phyloP scores from a whole-genome alignment of 2,888 invertebrate genomes.

The Meliscaeva auricollis region DNA sequence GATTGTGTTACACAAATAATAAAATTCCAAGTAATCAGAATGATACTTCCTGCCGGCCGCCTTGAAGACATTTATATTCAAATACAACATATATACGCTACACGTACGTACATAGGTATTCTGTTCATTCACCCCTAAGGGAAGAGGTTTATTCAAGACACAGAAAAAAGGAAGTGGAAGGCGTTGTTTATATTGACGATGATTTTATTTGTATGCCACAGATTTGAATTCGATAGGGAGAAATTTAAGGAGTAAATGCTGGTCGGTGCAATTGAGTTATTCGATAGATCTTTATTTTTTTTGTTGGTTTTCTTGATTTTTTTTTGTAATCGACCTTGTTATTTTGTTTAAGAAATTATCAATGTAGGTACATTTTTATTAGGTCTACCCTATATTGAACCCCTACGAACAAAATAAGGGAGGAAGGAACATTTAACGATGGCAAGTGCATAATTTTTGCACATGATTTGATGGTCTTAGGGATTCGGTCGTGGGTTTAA shows the following conservation, averaged over 20 bases:
- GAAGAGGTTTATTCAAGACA: slow-evolving; percentile 15
- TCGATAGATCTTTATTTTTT: background rate
- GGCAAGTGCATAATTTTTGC: slow-evolving; percentile 5
- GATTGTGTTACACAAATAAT: slow-evolving; percentile 58
- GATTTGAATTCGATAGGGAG: slow-evolving; percentile 20
- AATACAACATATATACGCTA: too few relatives aligned
- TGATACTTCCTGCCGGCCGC: slow-evolving; percentile 63
- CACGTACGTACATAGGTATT: too few relatives aligned
- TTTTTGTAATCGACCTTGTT: slow-evolving; percentile 28
- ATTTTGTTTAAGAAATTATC: too few relatives aligned
- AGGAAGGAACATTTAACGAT: background rate
- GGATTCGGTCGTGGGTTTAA: background rate
- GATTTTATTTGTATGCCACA: slow-evolving; percentile 8
- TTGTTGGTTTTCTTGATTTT: too few relatives aligned
- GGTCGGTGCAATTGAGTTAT: slow-evolving; percentile 13
- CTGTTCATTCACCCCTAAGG: slow-evolving; percentile 62
- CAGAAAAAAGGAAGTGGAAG: slow-evolving; percentile 50
- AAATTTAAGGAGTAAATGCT: slow-evolving; percentile 5
- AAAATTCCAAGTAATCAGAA: slow-evolving; percentile 63
- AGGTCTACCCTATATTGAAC: background rate
- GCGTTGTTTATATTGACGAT: slow-evolving; percentile 9
- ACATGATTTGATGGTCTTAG: background rate
- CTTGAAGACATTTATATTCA: slow-evolving; percentile 42
- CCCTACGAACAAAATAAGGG: background rate
- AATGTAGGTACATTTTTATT: slow-evolving; percentile 19